Evolutionary conservation across 2,888 invertebrate genomes (phyloP).

Genomic region (Oxycera nigricornis): DNA sequence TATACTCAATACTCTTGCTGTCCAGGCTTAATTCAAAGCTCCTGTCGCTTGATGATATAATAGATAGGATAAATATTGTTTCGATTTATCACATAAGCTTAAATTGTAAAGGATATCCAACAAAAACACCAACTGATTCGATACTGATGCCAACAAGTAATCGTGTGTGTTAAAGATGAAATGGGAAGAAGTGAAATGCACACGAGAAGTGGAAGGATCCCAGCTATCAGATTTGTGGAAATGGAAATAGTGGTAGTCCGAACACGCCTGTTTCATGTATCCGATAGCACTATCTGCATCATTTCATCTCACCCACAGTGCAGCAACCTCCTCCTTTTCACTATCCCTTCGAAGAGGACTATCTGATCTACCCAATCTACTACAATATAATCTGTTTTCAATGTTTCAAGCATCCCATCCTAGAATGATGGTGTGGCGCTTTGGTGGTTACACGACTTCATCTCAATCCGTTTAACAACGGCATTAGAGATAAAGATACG

Average conservation of each 20-base stretch:
- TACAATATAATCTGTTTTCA: slow-evolving; percentile 45
- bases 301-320: slow-evolving; percentile 4
- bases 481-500: slow-evolving; percentile 4
- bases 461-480: background rate
- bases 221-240: background rate
- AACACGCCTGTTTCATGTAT: slow-evolving; percentile 46
- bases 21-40: too few relatives aligned
- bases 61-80: slow-evolving; percentile 13
- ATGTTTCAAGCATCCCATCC: slow-evolving; percentile 41
- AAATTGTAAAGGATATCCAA: background rate
- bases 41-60: background rate
- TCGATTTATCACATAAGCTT: slow-evolving; percentile 17
- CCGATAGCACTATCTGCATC: slow-evolving; percentile 43
- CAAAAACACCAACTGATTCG: slow-evolving; percentile 18
- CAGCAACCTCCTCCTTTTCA: background rate
- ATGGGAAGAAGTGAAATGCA: background rate
- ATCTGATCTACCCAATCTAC: background rate
- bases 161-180: background rate
- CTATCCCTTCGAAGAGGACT: background rate
- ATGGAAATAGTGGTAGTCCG: slow-evolving; percentile 34
- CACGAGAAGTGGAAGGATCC: background rate
- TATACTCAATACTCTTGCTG: too few relatives aligned
- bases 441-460: slow-evolving; percentile 1
- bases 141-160: slow-evolving; percentile 25
- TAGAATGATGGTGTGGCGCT: background rate